Base-by-base conservation (phyloP, 2,113 vertebrate genomes). In the Miniopterus natalensis region DNA sequence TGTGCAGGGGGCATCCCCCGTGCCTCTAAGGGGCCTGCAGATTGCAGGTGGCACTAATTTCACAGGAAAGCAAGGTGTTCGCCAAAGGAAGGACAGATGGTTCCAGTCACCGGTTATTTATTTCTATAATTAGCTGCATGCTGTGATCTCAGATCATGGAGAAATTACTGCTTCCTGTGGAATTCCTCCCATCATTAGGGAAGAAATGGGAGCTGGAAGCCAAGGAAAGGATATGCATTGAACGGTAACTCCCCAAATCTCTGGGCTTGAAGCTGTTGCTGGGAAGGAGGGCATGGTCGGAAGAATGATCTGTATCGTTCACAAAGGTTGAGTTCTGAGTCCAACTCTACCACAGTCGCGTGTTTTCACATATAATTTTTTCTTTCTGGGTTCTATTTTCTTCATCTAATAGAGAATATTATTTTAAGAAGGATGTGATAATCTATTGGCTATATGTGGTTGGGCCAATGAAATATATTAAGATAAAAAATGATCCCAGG, bases 21-120 rank as follows among this genome's bases (percentile, higher is more conserved):
- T n/a, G 55, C 95, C 92, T 94, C 40, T 0, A 66, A 96, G 91
- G 97, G 90, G 55, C 0, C 13, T 10, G 1, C 17, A 59, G 90
- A 84, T 96, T 95, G 95, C 98, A 98, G 97, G 97, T 98, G 97
- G 92, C 97, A 97, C 96, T 96, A n/a, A 96, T 98, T 97, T 97
- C 96, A 86, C 88, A 85, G 87, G 79, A 96, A 96, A 97, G 97
- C 90, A 97, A 98, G 88, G 94, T 96, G 80, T 74, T 91, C 97
- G 96, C 98, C 97, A 98, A 98, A 97, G 75, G 94, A 97, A 95
- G 98, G 98, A 97, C 98, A 98, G 98, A 98, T 98, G 98, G 98
- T 96, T 97, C 71, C 88, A 98, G 98, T 98, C 98, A 97, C 97
- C 42, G 90, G 98, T 98, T 99, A 98, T 98, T 98, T 98, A 99